Evolutionary conservation across 2,113 vertebrate genomes (phyloP), one percentile per base, ranked within the genome.

Genomic region (Xyliphius kryptos): DNA sequence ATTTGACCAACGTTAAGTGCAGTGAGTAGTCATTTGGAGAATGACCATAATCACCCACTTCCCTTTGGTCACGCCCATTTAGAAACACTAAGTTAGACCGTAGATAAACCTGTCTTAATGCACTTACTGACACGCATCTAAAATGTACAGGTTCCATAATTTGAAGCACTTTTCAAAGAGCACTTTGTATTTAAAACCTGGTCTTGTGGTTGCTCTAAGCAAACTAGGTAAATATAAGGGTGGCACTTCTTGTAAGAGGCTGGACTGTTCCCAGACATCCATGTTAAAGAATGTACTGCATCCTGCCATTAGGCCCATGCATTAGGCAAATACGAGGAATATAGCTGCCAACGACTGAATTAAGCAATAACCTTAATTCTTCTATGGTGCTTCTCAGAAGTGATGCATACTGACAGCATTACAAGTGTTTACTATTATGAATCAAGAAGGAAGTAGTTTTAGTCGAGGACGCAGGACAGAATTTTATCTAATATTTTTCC

Each of bases 201-300:
- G 74, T 70, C 73, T 66, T 69, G 69, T 58, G 58, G 66, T 74
- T 79, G 72, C 74, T 69, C 74, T 79, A 71, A 70, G 73, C 26
- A 77, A 80, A 79, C 69, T 80, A 74, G 77, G 78, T 80, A 73
- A 77, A 77, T 53, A 53, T 67, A 74, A 75, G 74, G 63, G 58
- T 54, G 66, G 58, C 56, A 52, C 68, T 76, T 70, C 74, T 71
- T 62, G 68, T 76, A 75, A 79, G 70, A 63, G 72, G 69, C 80
- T 44, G 72, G 59, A 75, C 74, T 46, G 66, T 56, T 63, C 79
- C 71, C 63, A 60, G 63, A 61, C 63, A 65, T 79, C 74, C 76
- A 69, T 69, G 68, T 78, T 74, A 77, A 76, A 71, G 75, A 69
- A 56, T 63, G 46, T n/a, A 48, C 63, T 51, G 19, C 43, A 71